phyloP scores from a whole-genome alignment of 2,113 vertebrate genomes.

The Centropristis striata region DNA sequence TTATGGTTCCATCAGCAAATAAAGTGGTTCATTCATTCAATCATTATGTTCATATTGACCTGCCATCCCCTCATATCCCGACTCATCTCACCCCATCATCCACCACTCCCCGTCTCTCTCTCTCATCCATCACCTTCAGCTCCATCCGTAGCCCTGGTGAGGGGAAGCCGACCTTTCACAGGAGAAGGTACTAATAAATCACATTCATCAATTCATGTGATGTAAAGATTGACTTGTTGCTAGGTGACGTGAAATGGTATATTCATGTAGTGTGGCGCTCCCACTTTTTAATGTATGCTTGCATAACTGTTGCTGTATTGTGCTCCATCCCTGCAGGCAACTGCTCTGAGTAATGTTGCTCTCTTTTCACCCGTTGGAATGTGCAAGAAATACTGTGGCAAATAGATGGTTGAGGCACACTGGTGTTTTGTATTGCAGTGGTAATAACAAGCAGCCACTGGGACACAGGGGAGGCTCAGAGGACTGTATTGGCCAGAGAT shows the following conservation, averaged over 20 bases:
- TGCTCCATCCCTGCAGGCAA: conserved; percentile 48
- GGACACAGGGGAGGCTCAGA: conserved; percentile 26
- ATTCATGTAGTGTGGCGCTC: conserved; percentile 13
- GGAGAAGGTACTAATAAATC: conserved; percentile 91
- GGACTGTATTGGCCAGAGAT: conserved; percentile 7
- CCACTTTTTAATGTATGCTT: conserved; percentile 42
- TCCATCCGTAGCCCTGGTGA: conserved; percentile 90
- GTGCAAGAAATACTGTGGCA: conserved; percentile 42
- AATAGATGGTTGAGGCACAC: conserved; percentile 33
- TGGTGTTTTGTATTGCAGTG: conserved; percentile 52
- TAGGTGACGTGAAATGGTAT: conserved; percentile 14
- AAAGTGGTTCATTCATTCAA: conserved; percentile 16
- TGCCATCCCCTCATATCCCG: conserved; percentile 37
- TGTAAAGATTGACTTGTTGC: conserved; percentile 29
- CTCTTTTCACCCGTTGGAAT: conserved; percentile 37
- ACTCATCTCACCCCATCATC: conserved; percentile 62
- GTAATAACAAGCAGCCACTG: conserved; percentile 49
- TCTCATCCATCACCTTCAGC: conserved; percentile 87
- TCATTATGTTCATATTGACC: conserved; percentile 39
- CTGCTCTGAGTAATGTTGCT: conserved; percentile 33
- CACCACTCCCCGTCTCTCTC: conserved; percentile 85
- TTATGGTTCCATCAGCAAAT: conserved; percentile 20
- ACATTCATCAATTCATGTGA: conserved; percentile 40
- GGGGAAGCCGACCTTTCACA: conserved; percentile 93
- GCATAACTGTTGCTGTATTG: conserved; percentile 38